Base-by-base conservation (phyloP, 2,888 invertebrate genomes). In the Stegophylla sp. region DNA sequence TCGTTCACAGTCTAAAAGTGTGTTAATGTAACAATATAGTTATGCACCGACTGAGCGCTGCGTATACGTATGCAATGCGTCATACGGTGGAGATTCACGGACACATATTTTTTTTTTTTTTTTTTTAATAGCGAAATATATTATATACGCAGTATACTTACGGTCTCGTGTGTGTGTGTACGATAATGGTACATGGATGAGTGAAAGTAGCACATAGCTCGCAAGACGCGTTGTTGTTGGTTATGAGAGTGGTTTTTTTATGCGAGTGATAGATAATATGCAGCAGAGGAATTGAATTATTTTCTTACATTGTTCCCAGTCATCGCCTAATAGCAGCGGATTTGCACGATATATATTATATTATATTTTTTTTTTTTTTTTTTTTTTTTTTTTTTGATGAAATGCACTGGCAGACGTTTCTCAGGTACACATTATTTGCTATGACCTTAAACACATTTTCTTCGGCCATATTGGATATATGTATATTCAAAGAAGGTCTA, bases 141-240 rank as follows among this genome's bases (percentile, higher is more conserved):
- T 75, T 75, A 51, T 63, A 23, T 20, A 26, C 45, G 67, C 45
- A 67, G 66, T 72, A 63, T 41, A 69, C 34, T 7, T 34, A 34
- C 34, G 34, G 45, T 67, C 45, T 59, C 23, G 45, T 45, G 67
- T 28, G 66, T 43, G n/a, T n/a, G n/a, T n/a, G n/a, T n/a, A n/a
- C 34, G 61, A 71, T 79, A 79, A 79, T 79, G 79, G 79, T 71
- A 79, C 79, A 79, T n/a, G n/a, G n/a, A n/a, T n/a, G 69, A 79
- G 79, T 79, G 79, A 79, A 79, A 79, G 79, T 79, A 79, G 79
- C 79, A 79, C 79, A 71, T 79, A 69, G 79, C 69, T 51, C n/a
- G n/a, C 48, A 69, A 61, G 34, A 34, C 34, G n/a, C n/a, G 34
- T 34, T 34, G 7, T 5, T 34, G 69, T 79, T 48, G 34, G 69